Conservation (phyloP, 2,113 vertebrate genomes). For the Tinamus guttatus region DNA sequence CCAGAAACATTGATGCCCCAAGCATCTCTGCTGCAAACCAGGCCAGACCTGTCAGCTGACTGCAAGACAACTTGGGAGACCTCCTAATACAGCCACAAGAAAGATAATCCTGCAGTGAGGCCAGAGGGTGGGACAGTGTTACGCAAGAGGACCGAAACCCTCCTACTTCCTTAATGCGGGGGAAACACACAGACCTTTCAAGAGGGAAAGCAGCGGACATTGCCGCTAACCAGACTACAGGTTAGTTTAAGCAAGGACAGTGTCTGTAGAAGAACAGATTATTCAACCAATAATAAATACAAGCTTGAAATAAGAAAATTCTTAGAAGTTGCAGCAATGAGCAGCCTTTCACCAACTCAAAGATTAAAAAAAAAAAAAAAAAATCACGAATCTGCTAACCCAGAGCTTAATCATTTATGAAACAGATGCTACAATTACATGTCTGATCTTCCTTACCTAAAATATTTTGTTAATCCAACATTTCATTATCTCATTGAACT, state of each 20-base stretch:
- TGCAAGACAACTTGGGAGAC: background rate
- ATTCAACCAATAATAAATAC: background rate
- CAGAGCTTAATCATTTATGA: background rate
- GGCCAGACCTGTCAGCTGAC: background rate
- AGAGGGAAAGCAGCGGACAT: background rate
- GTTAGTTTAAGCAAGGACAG: background rate
- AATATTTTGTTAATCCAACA: background rate
- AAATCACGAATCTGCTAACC: background rate
- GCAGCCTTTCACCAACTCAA: background rate
- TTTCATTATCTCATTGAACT: background rate
- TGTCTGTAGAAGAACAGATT: background rate
- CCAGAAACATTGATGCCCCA: background rate
- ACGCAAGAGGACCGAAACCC: background rate
- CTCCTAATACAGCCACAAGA: fast-evolving
- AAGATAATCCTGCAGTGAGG: fast-evolving
- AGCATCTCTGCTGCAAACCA: background rate
- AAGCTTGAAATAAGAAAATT: background rate
- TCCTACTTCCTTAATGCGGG: background rate
- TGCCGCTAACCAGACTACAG: background rate
- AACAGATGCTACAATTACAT: background rate
- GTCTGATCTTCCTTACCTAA: background rate
- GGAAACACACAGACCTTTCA: background rate
- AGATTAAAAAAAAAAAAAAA: background rate
- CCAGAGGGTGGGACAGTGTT: fast-evolving
- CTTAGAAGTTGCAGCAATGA: background rate